Base-by-base conservation (phyloP, 2,888 invertebrate genomes). In the Acanthopleura granulata region DNA sequence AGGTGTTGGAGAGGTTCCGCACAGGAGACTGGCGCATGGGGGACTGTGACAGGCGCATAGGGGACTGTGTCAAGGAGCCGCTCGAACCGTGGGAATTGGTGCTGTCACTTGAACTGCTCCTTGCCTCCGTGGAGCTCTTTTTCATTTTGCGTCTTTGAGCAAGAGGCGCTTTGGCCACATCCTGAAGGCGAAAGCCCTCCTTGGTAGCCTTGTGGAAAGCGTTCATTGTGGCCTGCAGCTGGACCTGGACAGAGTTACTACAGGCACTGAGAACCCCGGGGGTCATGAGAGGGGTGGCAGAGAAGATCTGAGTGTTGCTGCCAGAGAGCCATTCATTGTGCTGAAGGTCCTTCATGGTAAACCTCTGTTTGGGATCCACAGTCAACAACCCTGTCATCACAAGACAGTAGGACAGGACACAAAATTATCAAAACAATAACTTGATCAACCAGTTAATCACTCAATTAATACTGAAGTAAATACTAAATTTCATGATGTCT, bases 161-260 rank as follows among this genome's bases (percentile, higher is more conserved):
- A 74, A 95, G 90, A 81, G 94, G 93, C 0, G 95, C 94, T 75
- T 93, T 93, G 49, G 93, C 92, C 0, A 95, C 95, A 83, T 94
- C 94, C 89, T 94, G 92, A 75, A 95, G 91, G 69, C 94, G 91
- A 88, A 95, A 95, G n/a, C 95, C 94, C 86, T 94, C 94, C 25
- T 93, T 91, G 73, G 93, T 93, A 0, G 94, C 94, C 85, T 92
- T 92, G 82, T 93, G 93, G 90, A 94, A 94, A 62, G 94, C 94
- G 84, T 92, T 92, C 87, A 94, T 93, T 0, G 94, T 94, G 61
- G 92, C 93, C 82, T 93, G 93, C 78, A 94, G 90, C 72, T 92
- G 92, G 62, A 91, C 90, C 82, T 92, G 92, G n/a, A 93, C 92
- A 0, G 92, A 86, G 49, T 91, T 88, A 75, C 90, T 82, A 22